Conservation (phyloP, 2,888 invertebrate species). For the Nomada ruficornis region DNA sequence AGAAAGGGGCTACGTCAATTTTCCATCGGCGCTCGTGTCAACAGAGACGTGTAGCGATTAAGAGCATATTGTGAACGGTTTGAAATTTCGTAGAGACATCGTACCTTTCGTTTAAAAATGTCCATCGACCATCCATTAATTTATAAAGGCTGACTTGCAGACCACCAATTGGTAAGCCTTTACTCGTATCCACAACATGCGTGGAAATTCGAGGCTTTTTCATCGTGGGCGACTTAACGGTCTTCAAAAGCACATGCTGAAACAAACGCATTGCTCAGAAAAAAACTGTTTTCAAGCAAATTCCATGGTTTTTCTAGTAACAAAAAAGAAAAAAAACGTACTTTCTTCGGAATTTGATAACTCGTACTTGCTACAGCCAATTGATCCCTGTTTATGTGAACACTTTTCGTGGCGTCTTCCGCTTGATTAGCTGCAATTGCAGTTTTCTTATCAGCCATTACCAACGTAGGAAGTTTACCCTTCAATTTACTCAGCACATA, state of each 20-base stretch:
- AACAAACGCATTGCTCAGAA: constrained; percentile 24
- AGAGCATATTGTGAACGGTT: neutral
- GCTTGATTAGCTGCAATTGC: constrained; percentile 42
- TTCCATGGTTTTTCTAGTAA: neutral
- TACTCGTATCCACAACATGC: constrained; percentile 90
- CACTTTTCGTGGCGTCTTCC: constrained; percentile 42
- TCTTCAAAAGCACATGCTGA: constrained; percentile 54
- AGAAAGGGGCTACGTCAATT: constrained; percentile 2
- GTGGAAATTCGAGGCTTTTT: constrained; percentile 88
- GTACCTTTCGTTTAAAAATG: constrained; percentile 87
- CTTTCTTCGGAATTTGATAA: constrained; percentile 69
- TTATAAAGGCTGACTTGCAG: constrained; percentile 89
- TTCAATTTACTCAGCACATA: constrained; percentile 77
- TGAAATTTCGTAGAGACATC: constrained; percentile 7
- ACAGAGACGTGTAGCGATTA: no score
- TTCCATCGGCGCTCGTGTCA: neutral
- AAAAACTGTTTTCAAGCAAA: neutral
- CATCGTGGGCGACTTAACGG: constrained; percentile 23
- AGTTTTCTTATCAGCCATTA: constrained; percentile 65
- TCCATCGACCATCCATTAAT: constrained; percentile 88
- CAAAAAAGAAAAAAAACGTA: constrained; percentile 28
- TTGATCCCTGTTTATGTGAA: constrained; percentile 44
- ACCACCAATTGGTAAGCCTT: constrained; percentile 88
- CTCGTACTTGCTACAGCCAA: constrained; percentile 64
- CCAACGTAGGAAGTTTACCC: constrained; percentile 68